Evolutionary conservation across 2,797 vertebrate genomes (phyloP), one percentile per base, ranked within the genome.

Genomic region (Lutra lutra): DNA sequence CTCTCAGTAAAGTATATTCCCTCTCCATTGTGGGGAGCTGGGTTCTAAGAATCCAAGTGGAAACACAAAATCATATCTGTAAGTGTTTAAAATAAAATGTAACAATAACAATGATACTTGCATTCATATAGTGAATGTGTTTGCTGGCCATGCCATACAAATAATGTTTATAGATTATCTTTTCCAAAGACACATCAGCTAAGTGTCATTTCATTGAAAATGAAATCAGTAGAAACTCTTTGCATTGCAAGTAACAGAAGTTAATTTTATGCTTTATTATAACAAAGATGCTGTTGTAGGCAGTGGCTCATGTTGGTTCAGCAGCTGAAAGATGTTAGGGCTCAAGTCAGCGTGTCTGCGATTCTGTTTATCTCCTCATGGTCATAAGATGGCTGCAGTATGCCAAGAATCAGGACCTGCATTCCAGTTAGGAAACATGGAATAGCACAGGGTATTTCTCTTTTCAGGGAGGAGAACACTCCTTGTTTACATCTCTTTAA

Each of bases 341-440:
- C 40, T 91, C 32, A 79, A 35, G n/a, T 38, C 11, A n/a, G 25
- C 54, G 17, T 8, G 15, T 82, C 48, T 56, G 13, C 27, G 51
- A 11, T 79, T 72, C 56, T 60, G 0, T 6, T 80, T 2, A 46
- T 70, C 8, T 70, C 35, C 12, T 91, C 32, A 13, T 25, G 58
- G 27, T 86, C 11, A n/a, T 60, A 66, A 86, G 20, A 84, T 29
- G 46, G 62, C 23, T 96, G 77, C 70, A 84, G 48, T 15, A 68
- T 35, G 3, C 72, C 51, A 29, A 58, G 56, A 93, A 73, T 94
- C 32, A 78, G 13, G 29, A 56, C 62, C 54, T 43, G 38, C 23
- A 46, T 96, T 94, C 43, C 62, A 62, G n/a, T 91, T 93, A 89
- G 60, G 29, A 93, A 92, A 85, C 35, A 86, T 7, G 54, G 80